Evolutionary conservation across 1,140 invertebrate species (phyloP), one percentile per base, ranked within the genome.

Genomic region (Venustaconcha ellipsiformis): DNA sequence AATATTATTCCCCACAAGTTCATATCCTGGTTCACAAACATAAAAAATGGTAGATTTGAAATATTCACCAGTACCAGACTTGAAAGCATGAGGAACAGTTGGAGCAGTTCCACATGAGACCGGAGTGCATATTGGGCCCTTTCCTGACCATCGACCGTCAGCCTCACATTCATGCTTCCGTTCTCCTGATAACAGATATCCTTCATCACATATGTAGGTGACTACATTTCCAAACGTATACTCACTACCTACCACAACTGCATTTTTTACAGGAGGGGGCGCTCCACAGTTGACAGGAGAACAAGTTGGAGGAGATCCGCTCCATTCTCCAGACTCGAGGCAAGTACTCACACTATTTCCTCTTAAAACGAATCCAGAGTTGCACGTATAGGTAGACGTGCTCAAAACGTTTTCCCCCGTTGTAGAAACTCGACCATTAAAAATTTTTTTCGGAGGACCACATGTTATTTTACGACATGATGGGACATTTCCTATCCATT

Each of bases 241-340:
- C 2, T 37, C 58, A 0, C 57, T 57, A 2, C 68, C 65, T 18
- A 18, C 20, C 63, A 70, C 59, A 30, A n/a, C 57, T 20, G 76
- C 63, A n/a, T 81, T 70, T 14, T 37, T 2, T 8, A 73, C 56
- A 4, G 23, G 15, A 4, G 13, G 55, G 30, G 71, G 66, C 15
- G 65, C 74, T 6, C 57, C 55, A 69, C 79, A 80, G n/a, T 60
- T 17, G 17, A 77, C 69, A 18, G 70, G 67, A 2, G 59, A 48
- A 69, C 79, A 80, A 5, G 62, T 73, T 0, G 96, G 95, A 14
- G 93, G 89, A 71, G 94, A 93, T 17, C 94, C 94, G 76, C 94
- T 95, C 95, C 83, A 84, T 30, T 17, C 18, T 2, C 74, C 80
- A 30, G 56, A 55, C 6, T 66, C 57, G 11, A 63, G 37, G 58